Evolutionary conservation across 2,113 vertebrate genomes (phyloP).

Genomic region (Loxodonta africana): DNA sequence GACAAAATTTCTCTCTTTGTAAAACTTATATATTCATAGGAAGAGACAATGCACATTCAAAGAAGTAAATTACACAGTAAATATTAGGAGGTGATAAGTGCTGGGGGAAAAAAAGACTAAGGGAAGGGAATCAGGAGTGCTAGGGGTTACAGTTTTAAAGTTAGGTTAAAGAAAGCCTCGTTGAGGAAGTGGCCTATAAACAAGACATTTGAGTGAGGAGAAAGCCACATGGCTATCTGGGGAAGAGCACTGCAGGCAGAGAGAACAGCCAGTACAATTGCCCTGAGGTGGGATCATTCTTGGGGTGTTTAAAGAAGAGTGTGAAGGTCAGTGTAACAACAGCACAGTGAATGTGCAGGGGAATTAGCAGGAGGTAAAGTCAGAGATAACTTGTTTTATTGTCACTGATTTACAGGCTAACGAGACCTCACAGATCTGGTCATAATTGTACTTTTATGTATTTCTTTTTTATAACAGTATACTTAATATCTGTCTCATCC

Average conservation of each 20-base stretch:
- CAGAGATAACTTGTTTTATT: conserved; percentile 65
- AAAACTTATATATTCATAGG: conserved; percentile 44
- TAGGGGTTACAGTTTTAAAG: conserved; percentile 39
- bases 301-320: background rate
- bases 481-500: background rate
- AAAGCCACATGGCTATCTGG: background rate
- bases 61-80: conserved; percentile 45
- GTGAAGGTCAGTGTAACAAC: conserved; percentile 32
- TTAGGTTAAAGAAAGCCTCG: conserved; percentile 8
- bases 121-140: conserved; percentile 39
- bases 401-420: conserved; percentile 39
- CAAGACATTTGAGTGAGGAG: conserved; percentile 29
- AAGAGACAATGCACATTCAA: conserved; percentile 14
- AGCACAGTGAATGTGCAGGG: background rate
- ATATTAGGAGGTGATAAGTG: conserved; percentile 34
- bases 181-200: conserved; percentile 54
- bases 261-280: background rate
- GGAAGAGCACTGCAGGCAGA: conserved; percentile 2
- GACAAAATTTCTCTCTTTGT: background rate
- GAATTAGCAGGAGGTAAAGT: conserved; percentile 23
- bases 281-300: background rate
- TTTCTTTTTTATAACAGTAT: background rate
- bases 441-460: conserved; percentile 6
- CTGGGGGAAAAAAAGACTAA: background rate
- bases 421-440: conserved; percentile 33